Base-by-base conservation (phyloP, 92 coral and sea anemone genomes). In the Plumapathes pennacea region DNA sequence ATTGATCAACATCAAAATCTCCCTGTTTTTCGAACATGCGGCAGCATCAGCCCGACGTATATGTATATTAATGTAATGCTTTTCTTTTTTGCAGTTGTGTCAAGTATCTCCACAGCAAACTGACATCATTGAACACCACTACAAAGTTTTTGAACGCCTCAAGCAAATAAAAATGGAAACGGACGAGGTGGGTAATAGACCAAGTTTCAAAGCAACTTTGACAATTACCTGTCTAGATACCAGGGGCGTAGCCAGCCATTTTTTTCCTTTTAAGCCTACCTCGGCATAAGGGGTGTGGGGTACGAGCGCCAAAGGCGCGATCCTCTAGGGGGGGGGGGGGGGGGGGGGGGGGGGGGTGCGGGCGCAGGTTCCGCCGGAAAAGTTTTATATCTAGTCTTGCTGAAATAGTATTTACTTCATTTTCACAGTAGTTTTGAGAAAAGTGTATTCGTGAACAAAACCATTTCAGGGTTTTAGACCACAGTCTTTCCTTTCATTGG, bases 91-190 rank as follows among this genome's bases (percentile, higher is more conserved):
- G 25, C 78, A 94, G 99, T 43, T 65, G 20, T 69, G 78, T 44
- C 96, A 94, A 54, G 89, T 94, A 38, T 84, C 99, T 3, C 97
- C 99, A 15, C 99, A 89, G 38, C 97, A 94, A 47, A 57, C 60
- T 13, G 99, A 94, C 46, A 84, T 94, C 8, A 88, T 89, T 37
- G 91, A 89, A 29, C 85, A 69, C 25, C 99, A 89, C 50, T 77
- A 76, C 33, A 84, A 70, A 18, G 71, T 94, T 28, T 90, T 71
- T 73, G 89, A 89, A 43, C 72, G 88, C 77, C 83, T 94, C 8
- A 78, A 90, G 50, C 89, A 70, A 38, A 84, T 83, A 0, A 85
- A 81, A 46, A 83, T 85, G 2, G 99, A 94, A 60, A 89, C 96
- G 3, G 99, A 94, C 8, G 99, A 94, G 92, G 99, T 94, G 45